Percentiles rank a stretch among this genome's conserved stretches.
phyloP scores from a whole-genome alignment of 2,113 vertebrate genomes.

The Leptocoma aspasia region DNA sequence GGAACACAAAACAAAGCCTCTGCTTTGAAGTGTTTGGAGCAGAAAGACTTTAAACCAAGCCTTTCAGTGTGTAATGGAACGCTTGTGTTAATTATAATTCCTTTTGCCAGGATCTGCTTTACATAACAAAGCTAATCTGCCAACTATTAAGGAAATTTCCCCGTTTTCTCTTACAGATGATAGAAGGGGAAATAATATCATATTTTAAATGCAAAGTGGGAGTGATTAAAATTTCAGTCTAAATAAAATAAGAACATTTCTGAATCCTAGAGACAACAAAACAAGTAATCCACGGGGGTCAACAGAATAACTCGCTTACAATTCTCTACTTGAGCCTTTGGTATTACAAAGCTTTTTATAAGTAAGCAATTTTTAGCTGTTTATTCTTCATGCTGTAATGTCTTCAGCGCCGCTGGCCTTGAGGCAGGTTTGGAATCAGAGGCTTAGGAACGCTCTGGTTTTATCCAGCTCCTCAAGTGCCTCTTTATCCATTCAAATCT shows the following conservation, averaged over 20 bases:
- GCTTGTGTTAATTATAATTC: neutral
- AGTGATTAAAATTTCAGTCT: neutral
- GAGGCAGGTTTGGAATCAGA: constrained; percentile 47
- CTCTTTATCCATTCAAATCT: constrained; percentile 65
- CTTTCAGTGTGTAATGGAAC: neutral
- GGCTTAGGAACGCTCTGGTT: neutral
- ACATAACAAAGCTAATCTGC: constrained; percentile 45
- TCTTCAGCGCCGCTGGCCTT: constrained; percentile 5
- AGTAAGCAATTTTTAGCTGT: constrained; percentile 8
- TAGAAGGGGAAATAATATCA: constrained; percentile 9
- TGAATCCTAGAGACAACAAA: constrained; percentile 15
- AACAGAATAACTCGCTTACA: neutral
- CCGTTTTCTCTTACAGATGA: neutral
- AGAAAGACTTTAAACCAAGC: neutral
- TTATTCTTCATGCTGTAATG: constrained; percentile 22
- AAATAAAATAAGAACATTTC: constrained; percentile 20
- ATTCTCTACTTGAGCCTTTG: neutral
- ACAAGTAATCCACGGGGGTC: neutral
- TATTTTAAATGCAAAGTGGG: constrained; percentile 35
- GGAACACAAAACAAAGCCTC: neutral
- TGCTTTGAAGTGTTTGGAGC: constrained; percentile 37
- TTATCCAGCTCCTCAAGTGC: constrained; percentile 39
- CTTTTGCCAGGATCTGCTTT: neutral
- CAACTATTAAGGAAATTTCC: neutral
- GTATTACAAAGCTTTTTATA: constrained; percentile 6